Evolutionary conservation across 2,797 vertebrate species (phyloP), one percentile per base, ranked within the genome.

Genomic region (Sorex maritimensis): DNA sequence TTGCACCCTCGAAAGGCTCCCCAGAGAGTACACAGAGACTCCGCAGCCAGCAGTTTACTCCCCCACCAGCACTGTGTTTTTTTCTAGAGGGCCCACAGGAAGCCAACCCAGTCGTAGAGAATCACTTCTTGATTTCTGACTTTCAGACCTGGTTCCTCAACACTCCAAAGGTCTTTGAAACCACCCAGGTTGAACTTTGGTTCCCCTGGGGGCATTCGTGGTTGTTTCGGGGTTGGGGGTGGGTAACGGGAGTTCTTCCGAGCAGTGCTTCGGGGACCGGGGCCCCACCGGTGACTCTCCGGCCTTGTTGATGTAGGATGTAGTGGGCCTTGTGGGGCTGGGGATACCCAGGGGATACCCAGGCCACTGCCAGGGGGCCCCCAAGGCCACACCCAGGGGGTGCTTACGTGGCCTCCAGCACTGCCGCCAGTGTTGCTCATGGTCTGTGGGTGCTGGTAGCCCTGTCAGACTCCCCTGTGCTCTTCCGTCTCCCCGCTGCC

Each of bases 11-110:
- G 4, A 9, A 91, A 82, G 63, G 88, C 87, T 92, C 86, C 67
- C 69, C 83, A 74, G 79, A 95, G 75, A 86, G 78, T 95, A 96
- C 97, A 96, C 81, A 96, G 93, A 93, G 85, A 75, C 63, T 81
- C 6, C 91, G 10, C 34, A 83, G 44, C 90, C 81, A 44, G 49
- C 74, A 63, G 68, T 95, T 97, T 88, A 85, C 61, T 93, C 92
- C 95, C 75, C 61, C 52, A 52, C 79, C 85, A 44, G 61, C 68
- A 13, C 81, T 95, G 79, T 95, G 95, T 95, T 21, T 95, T 93
- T 80, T 94, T 96, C 78, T 77, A 12, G 92, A 94, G 87, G 69
- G 58, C 19, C 84, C 90, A 1, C 72, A 80, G 86, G 93, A 97
- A 96, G 95, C 63, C 4, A n/a, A 5, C 88, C 65, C 21, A 88